phyloP scores from a whole-genome alignment of 2,113 vertebrate species.

The Planiliza haematocheilus region DNA sequence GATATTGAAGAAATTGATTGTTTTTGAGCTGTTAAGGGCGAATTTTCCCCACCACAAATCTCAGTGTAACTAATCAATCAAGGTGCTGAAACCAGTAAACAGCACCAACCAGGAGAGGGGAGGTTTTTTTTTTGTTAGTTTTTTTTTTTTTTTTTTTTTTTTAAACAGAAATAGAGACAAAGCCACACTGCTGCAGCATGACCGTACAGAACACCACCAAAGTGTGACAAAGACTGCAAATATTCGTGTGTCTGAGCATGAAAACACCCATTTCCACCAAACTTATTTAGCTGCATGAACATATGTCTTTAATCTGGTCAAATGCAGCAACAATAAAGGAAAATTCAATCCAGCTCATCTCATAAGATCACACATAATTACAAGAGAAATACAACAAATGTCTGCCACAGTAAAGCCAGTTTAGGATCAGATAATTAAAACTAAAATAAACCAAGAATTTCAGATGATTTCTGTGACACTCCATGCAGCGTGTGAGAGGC shows the following conservation, averaged over 20 bases:
- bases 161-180: background rate
- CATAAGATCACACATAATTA: background rate
- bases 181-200: constrained; percentile 15
- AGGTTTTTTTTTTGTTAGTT: background rate
- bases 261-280: constrained; percentile 31
- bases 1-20: constrained; percentile 17
- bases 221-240: constrained; percentile 48
- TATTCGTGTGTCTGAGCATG: constrained; percentile 30
- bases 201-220: constrained; percentile 18
- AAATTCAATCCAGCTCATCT: background rate
- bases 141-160: background rate
- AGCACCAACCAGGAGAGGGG: constrained; percentile 13
- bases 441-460: background rate
- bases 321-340: background rate
- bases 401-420: background rate
- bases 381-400: constrained; percentile 11
- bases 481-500: background rate
- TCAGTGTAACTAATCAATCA: constrained; percentile 40
- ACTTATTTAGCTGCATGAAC: background rate
- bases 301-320: constrained; percentile 13
- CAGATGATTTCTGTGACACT: background rate
- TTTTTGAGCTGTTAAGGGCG: constrained; percentile 21
- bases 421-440: background rate
- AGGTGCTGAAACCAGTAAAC: constrained; percentile 32
- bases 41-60: constrained; percentile 16